Conservation (phyloP, 2,797 vertebrate genomes). For the Melanotaenia pygmaea region DNA sequence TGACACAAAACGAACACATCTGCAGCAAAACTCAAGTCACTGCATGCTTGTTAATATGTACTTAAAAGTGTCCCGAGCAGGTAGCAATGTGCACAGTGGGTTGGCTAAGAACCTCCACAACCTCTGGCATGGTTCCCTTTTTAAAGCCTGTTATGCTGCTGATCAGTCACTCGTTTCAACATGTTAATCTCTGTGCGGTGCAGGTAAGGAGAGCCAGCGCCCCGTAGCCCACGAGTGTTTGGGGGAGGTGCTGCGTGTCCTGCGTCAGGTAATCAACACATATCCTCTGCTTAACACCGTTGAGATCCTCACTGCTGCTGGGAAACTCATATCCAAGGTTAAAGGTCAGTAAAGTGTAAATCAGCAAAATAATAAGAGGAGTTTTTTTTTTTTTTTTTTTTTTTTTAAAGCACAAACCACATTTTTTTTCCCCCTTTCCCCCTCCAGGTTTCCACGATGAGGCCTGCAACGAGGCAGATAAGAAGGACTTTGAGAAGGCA, state of each 20-base stretch:
- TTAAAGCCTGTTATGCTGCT: neutral
- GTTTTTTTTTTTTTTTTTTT: too few relatives aligned
- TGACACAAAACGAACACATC: neutral
- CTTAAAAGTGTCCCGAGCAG: neutral
- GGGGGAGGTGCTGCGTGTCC: slow-evolving; percentile 91
- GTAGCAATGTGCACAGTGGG: neutral
- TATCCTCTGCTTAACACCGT: slow-evolving; percentile 96
- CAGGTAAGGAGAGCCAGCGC: slow-evolving; percentile 90
- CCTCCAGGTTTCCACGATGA: slow-evolving; percentile 94
- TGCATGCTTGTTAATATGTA: neutral
- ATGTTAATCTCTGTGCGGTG: neutral
- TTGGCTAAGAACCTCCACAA: neutral
- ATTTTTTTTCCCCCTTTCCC: neutral
- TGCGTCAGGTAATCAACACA: slow-evolving; percentile 92
- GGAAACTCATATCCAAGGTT: slow-evolving; percentile 94
- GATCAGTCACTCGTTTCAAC: slow-evolving; percentile 3
- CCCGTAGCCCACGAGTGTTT: slow-evolving; percentile 91
- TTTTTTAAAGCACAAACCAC: neutral
- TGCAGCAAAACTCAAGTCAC: neutral
- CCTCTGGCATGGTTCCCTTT: slow-evolving; percentile 1
- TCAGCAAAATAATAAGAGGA: too few relatives aligned
- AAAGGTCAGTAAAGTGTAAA: slow-evolving; percentile 85
- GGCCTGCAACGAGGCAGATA: slow-evolving; percentile 87
- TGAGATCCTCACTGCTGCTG: slow-evolving; percentile 93
- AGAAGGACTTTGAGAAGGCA: slow-evolving; percentile 95